phyloP scores from a whole-genome alignment of 2,888 invertebrate genomes.

The Saturnia pavonia region DNA sequence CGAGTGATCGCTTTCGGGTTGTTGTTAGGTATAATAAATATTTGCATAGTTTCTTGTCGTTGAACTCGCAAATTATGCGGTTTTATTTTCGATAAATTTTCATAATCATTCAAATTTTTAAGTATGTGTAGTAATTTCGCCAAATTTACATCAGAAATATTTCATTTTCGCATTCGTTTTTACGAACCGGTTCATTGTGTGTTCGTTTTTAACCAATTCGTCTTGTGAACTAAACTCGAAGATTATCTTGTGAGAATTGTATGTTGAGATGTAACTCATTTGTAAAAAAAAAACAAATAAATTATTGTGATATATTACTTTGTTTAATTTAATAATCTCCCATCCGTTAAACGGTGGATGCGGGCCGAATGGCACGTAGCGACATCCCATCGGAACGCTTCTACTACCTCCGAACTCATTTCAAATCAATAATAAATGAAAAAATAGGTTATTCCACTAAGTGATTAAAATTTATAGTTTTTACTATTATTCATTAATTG shows the following conservation, averaged over 20 bases:
- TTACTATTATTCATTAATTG: no score
- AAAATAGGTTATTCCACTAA: no score
- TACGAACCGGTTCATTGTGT: slow-evolving; percentile 44
- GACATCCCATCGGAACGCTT: no score
- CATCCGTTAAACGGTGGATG: no score
- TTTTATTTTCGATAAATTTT: slow-evolving; percentile 46
- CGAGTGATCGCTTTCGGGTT: slow-evolving; percentile 66
- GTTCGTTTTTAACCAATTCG: slow-evolving; percentile 54
- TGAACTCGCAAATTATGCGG: slow-evolving; percentile 69
- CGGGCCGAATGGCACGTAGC: no score
- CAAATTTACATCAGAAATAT: slow-evolving; percentile 25
- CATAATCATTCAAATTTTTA: slow-evolving; percentile 21
- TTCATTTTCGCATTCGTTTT: slow-evolving; percentile 51
- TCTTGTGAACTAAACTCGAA: slow-evolving; percentile 62
- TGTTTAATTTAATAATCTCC: slow-evolving; percentile 27
- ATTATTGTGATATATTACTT: slow-evolving; percentile 79
- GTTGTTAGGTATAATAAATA: slow-evolving; percentile 66
- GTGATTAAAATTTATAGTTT: no score
- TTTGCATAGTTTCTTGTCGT: slow-evolving; percentile 45
- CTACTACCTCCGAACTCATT: no score
- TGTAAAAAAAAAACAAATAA: slow-evolving; percentile 82
- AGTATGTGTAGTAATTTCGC: slow-evolving; percentile 14
- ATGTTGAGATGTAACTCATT: slow-evolving; percentile 76
- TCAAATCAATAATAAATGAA: no score
- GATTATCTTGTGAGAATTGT: slow-evolving; percentile 68